Conservation (phyloP, 2,797 vertebrate species). For the Avahi laniger region DNA sequence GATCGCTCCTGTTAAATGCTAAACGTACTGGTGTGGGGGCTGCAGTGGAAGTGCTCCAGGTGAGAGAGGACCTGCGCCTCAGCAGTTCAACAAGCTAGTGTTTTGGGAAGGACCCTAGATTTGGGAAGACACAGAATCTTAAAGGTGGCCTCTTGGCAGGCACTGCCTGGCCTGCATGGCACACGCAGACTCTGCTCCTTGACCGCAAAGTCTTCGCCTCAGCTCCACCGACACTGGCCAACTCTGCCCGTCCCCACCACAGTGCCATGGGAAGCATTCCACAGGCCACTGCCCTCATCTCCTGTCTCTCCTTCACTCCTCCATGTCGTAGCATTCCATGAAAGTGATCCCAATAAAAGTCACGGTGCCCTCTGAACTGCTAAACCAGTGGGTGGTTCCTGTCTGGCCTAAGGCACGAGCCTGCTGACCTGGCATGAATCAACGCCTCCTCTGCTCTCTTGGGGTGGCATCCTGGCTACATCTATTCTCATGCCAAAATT, state of each 20-base stretch:
- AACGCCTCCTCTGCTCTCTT: background rate
- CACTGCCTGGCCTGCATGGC: background rate
- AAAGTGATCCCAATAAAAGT: background rate
- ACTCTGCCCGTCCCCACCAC: background rate
- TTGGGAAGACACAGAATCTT: background rate
- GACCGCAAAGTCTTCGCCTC: background rate
- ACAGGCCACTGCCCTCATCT: background rate
- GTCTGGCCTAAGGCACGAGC: no score
- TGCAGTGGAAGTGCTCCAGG: no score
- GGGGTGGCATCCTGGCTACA: background rate
- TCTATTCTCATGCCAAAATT: background rate
- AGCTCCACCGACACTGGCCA: background rate
- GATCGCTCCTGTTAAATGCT: background rate
- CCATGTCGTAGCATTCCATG: no score
- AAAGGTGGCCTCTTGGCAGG: background rate
- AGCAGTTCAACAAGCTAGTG: background rate
- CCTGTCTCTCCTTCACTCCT: background rate
- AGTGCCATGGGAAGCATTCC: no score
- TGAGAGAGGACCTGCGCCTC: background rate
- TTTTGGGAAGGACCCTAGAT: background rate
- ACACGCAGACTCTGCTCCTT: background rate
- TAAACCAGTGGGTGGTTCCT: background rate
- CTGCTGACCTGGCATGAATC: background rate
- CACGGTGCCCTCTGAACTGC: background rate
- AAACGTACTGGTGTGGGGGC: background rate